phyloP scores from a whole-genome alignment of 23 tunicate genomes.

The Corella eumyota region DNA sequence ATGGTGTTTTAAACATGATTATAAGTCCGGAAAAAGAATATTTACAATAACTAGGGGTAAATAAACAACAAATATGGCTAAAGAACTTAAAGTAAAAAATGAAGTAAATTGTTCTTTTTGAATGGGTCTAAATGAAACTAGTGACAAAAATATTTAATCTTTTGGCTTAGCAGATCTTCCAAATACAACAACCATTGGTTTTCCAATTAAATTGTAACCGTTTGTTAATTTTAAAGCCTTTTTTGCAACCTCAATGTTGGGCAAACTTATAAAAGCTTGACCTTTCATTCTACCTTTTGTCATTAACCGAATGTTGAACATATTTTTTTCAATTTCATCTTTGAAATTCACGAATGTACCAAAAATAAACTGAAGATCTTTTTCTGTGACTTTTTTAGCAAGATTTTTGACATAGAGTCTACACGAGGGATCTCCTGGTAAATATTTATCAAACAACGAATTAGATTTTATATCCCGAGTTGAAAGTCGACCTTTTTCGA shows the following conservation, averaged over 20 bases:
- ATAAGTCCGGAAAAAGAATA: too few species aligned
- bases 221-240: slow-evolving; percentile 44
- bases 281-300: slow-evolving; percentile 90
- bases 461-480: slow-evolving; percentile 23
- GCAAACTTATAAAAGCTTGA: slow-evolving; percentile 75
- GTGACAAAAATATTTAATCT: too few species aligned
- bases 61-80: too few species aligned
- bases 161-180: slow-evolving; percentile 77
- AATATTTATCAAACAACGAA: slow-evolving; percentile 38
- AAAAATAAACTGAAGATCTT: slow-evolving; percentile 59
- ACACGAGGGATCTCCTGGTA: slow-evolving; percentile 50
- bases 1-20: too few species aligned
- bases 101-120: too few species aligned
- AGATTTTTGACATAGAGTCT: slow-evolving; percentile 68
- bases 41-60: too few species aligned
- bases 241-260: slow-evolving; percentile 38
- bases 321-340: slow-evolving; percentile 36
- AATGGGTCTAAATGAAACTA: too few species aligned
- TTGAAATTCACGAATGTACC: slow-evolving; percentile 49
- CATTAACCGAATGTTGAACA: slow-evolving; percentile 68
- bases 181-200: slow-evolving; percentile 75
- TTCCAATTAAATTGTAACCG: slow-evolving; percentile 54
- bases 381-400: slow-evolving; percentile 62
- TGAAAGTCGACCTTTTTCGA: slow-evolving; percentile 26
- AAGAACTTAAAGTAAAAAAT: too few species aligned